phyloP scores from a whole-genome alignment of 2,113 vertebrate genomes.

The Poeciliopsis retropinna region DNA sequence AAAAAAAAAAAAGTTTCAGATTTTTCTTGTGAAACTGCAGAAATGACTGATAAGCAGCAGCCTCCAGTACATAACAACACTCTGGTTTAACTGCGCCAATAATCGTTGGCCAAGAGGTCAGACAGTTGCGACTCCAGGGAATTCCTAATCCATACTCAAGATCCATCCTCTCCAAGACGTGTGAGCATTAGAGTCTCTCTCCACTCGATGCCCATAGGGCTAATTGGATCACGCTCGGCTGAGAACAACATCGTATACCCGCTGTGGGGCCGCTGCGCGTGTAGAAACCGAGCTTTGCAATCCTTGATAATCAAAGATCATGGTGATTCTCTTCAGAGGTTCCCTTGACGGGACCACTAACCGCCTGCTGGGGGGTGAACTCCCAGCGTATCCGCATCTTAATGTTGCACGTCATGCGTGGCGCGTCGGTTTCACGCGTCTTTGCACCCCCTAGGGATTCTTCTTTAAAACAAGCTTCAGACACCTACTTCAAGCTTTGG shows the following conservation, averaged over 20 bases:
- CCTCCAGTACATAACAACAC: conserved; percentile 42
- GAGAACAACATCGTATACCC: conserved; percentile 46
- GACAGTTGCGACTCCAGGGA: conserved; percentile 45
- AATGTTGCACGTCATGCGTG: conserved; percentile 40
- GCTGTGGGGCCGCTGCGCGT: conserved; percentile 19
- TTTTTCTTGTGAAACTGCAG: conserved; percentile 1
- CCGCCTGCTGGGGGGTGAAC: neutral
- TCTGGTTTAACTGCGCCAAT: conserved; percentile 60
- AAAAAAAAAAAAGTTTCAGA: neutral
- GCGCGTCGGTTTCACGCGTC: conserved; percentile 42
- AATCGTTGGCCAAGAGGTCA: conserved; percentile 52
- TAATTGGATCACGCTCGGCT: conserved; percentile 70
- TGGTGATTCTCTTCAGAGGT: conserved; percentile 18
- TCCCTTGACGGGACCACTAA: conserved; percentile 19
- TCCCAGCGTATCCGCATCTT: conserved; percentile 26
- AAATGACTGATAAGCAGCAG: neutral
- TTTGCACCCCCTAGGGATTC: too few species aligned
- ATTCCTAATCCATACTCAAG: conserved; percentile 70
- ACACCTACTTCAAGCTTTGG: conserved; percentile 46
- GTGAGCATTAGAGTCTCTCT: conserved; percentile 45
- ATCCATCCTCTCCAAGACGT: conserved; percentile 61
- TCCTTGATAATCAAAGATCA: conserved; percentile 33
- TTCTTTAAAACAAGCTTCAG: conserved; percentile 25
- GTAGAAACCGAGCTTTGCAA: conserved; percentile 13
- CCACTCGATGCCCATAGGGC: conserved; percentile 44